These are phyloP conservation scores for Acridotheres tristis DNA, from an alignment of 2,797 vertebrate genomes.

Conservation along the genomic window DNA sequence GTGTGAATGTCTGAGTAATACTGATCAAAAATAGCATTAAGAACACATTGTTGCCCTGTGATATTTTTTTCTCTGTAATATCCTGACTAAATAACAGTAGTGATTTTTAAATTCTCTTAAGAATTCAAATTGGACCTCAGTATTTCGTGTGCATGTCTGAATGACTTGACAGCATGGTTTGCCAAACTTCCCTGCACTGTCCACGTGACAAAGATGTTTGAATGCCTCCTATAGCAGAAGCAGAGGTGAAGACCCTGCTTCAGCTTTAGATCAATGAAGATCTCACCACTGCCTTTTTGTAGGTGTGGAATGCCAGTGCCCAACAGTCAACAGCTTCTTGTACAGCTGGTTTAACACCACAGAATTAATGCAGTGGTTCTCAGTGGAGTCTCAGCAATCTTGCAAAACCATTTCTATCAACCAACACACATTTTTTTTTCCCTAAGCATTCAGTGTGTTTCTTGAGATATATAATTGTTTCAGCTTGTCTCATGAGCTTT, in stretches of 20 bases:
- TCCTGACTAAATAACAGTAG: not conserved
- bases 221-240: not conserved
- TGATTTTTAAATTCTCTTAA: not conserved
- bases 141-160: not conserved
- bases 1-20: not conserved
- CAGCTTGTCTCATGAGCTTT: not conserved
- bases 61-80: not conserved
- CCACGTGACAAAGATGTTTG: not conserved
- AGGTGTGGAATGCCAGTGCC: not conserved
- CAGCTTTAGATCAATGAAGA: not conserved
- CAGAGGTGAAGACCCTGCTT: not conserved
- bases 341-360: not conserved
- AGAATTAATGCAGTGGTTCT: not conserved
- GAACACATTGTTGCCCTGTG: not conserved
- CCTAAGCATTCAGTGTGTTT: not conserved
- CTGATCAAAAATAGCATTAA: not conserved
- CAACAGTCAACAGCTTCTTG: not conserved
- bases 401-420: not conserved
- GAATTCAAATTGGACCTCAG: not conserved
- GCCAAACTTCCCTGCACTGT: not conserved
- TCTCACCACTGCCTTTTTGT: not conserved
- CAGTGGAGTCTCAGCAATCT: not conserved
- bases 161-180: not conserved
- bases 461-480: rapidly evolving
- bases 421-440: not conserved